Percentiles rank a stretch among this genome's conserved stretches.
Evolutionary conservation across 2,113 vertebrate species (phyloP).

Genomic region (Phocoena phocoena): DNA sequence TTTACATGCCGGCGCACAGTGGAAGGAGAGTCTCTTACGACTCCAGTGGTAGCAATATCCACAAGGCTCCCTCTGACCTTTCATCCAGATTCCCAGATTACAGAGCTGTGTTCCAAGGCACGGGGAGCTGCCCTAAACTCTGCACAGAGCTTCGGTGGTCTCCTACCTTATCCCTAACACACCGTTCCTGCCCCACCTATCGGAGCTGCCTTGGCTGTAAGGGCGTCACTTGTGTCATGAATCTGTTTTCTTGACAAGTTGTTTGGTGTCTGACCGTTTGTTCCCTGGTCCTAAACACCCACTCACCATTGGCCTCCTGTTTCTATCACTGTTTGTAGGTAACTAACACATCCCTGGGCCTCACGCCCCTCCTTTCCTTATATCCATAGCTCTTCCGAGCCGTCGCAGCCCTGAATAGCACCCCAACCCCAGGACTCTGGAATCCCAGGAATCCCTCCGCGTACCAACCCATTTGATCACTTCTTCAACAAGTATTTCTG

Average conservation of each 20-base stretch:
- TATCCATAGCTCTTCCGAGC: background rate
- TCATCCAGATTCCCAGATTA: background rate
- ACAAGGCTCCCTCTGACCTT: background rate
- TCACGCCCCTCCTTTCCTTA: background rate
- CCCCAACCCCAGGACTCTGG: background rate
- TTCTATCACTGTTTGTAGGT: background rate
- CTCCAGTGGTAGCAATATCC: background rate
- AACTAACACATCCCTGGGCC: background rate
- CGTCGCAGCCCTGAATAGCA: too few species aligned
- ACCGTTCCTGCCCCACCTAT: background rate
- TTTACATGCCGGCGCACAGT: background rate
- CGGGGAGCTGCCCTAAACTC: background rate
- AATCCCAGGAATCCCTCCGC: background rate
- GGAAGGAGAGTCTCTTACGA: background rate
- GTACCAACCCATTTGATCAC: rapidly evolving
- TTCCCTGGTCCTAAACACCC: background rate
- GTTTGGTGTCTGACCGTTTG: background rate
- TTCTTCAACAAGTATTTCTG: background rate
- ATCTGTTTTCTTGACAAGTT: background rate
- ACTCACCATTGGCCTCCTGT: background rate
- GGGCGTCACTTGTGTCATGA: background rate
- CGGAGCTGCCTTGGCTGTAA: background rate
- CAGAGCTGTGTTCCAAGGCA: background rate
- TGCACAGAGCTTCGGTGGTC: background rate
- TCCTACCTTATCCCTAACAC: background rate